Evolutionary conservation across 2,797 vertebrate species (phyloP).

Genomic region (Arctocebus calabarensis): DNA sequence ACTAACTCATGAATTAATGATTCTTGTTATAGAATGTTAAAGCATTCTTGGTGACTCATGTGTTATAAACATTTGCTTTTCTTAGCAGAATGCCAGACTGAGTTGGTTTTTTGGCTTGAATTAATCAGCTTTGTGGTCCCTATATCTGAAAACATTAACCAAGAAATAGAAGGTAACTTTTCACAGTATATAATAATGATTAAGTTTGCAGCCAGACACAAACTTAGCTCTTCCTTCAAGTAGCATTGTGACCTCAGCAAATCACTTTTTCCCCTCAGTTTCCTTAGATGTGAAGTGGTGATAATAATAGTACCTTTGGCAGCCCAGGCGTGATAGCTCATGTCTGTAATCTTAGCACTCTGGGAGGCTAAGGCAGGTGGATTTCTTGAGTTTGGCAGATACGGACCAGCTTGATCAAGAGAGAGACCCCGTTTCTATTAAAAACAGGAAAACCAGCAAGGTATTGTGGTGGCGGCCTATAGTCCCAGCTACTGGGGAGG

Average conservation of each 20-base stretch:
- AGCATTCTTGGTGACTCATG: neutral
- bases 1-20: neutral
- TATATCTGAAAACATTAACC: conserved; percentile 1
- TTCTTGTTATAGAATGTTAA: neutral
- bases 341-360: no score
- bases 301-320: neutral
- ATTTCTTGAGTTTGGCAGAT: no score
- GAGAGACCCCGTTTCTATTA: no score
- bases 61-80: conserved; percentile 44
- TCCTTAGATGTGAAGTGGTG: neutral
- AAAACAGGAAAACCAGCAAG: no score
- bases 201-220: neutral
- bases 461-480: no score
- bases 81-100: neutral
- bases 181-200: neutral
- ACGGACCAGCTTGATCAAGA: no score
- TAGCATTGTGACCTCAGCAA: neutral
- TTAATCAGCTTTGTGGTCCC: neutral
- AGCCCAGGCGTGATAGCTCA: neutral
- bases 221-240: neutral
- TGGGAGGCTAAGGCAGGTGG: no score
- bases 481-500: no score
- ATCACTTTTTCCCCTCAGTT: neutral
- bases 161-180: neutral
- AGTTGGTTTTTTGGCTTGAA: conserved; percentile 17